phyloP scores from a whole-genome alignment of 2,113 vertebrate genomes.

The Podilymbus podiceps region DNA sequence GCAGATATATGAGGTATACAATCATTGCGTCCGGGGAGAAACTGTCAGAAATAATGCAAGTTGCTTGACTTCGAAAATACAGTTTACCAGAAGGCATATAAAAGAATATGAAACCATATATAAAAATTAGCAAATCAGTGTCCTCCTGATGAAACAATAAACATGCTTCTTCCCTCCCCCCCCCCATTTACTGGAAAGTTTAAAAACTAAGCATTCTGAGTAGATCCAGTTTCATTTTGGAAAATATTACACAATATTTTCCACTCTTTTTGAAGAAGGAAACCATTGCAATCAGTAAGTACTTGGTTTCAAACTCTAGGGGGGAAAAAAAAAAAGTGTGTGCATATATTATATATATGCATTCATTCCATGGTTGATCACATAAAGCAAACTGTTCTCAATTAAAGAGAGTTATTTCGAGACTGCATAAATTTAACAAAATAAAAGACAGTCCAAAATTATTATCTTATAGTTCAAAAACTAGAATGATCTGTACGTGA shows the following conservation, averaged over 20 bases:
- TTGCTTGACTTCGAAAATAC: background rate
- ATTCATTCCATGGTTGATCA: background rate
- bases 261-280: background rate
- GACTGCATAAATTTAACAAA: background rate
- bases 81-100: background rate
- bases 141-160: background rate
- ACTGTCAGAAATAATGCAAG: background rate
- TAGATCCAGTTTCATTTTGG: background rate
- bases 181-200: background rate
- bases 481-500: background rate
- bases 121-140: background rate
- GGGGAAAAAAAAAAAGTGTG: too few relatives aligned
- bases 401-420: background rate
- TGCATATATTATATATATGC: background rate
- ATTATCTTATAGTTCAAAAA: background rate
- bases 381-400: background rate
- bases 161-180: background rate
- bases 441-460: background rate
- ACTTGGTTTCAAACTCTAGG: background rate
- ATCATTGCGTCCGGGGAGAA: background rate
- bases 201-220: background rate
- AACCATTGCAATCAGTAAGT: background rate
- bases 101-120: background rate
- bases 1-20: background rate
- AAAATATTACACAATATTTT: conserved; percentile 15